These are phyloP conservation scores for Synanthedon formicaeformis DNA, from an alignment of 2,888 invertebrate species.

Conservation along the genomic window DNA sequence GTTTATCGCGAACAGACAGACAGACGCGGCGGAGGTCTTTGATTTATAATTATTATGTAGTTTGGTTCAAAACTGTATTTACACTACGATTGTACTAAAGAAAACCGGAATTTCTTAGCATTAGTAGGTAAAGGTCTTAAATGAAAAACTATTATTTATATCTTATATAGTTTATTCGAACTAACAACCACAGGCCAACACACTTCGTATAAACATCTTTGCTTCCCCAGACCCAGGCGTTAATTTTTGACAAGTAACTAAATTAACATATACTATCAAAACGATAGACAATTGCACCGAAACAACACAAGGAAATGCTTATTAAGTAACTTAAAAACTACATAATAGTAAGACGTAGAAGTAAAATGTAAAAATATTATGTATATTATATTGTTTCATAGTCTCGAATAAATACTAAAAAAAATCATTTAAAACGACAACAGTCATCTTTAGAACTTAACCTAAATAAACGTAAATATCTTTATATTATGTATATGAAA, in stretches of 20 bases:
- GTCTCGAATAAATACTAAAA: slow-evolving; percentile 40
- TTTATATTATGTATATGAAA: slow-evolving; percentile 19
- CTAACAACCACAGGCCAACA: slow-evolving; percentile 38
- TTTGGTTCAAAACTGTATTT: too few relatives aligned
- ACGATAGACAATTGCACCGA: slow-evolving; percentile 57
- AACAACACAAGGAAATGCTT: slow-evolving; percentile 49
- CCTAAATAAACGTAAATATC: slow-evolving; percentile 21
- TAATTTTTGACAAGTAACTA: slow-evolving; percentile 6
- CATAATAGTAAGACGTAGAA: slow-evolving; percentile 1
- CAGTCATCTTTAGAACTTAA: slow-evolving; percentile 18
- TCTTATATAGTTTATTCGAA: slow-evolving; percentile 47
- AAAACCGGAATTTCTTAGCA: background rate
- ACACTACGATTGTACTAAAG: too few relatives aligned
- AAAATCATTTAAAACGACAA: background rate
- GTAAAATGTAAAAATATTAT: slow-evolving; percentile 1
- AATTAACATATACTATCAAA: slow-evolving; percentile 16
- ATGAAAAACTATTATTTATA: slow-evolving; percentile 24
- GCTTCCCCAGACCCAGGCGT: slow-evolving; percentile 9
- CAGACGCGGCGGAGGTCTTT: too few relatives aligned
- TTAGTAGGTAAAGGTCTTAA: slow-evolving; percentile 6
- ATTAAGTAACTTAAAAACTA: slow-evolving; percentile 28
- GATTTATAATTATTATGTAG: too few relatives aligned
- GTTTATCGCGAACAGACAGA: too few relatives aligned
- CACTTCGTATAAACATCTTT: slow-evolving; percentile 20
- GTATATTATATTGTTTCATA: slow-evolving; percentile 32